Evolutionary conservation across 2,797 vertebrate species (phyloP), one percentile per base, ranked within the genome.

Genomic region (Epinephelus awoara): DNA sequence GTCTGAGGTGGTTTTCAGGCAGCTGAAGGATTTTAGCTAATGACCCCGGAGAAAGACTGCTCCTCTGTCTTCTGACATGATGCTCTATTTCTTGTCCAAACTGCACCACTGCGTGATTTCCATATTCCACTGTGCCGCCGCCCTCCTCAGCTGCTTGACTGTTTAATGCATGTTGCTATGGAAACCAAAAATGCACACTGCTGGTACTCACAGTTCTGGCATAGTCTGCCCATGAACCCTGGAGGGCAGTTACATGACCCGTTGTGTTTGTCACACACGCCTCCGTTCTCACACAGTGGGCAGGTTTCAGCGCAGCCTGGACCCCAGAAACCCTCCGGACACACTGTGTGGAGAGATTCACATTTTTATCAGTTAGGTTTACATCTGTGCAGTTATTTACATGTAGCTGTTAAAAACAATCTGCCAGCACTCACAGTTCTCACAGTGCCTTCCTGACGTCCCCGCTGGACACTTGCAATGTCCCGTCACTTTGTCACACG

Each of bases 321-420:
- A 2, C 98, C 98, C 98, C 98, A 99, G 73, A 19, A 94, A 2
- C 97, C 97, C 5, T 94, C 95, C 0, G 81, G 93, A 88, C 98
- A 99, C 80, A 95, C 98, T 99, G 92, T 11, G 9, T 2, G 58
- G 29, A 72, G 54, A 69, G 29, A 72, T 29, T 17, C 14, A 72
- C 14, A 50, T 55, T 27, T 25, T 46, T 10, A 64, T 17, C 6
- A 42, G 21, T 62, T 14, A 14, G 14, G 5, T 34, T 4, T 46
- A 14, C 64, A 70, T 10, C 0, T 51, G n/a, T 42, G 15, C 8
- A 13, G 0, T 23, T 63, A 46, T 52, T 57, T 47, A 25, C 1
- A 6, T n/a, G 17, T 2, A 11, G 18, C 0, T 27, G 50, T 18
- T 34, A 12, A 11, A 55, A 46, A 46, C 27, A 15, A 18, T 25